Conservation (phyloP, 2,888 invertebrate genomes). For the Parasteatoda lunata region DNA sequence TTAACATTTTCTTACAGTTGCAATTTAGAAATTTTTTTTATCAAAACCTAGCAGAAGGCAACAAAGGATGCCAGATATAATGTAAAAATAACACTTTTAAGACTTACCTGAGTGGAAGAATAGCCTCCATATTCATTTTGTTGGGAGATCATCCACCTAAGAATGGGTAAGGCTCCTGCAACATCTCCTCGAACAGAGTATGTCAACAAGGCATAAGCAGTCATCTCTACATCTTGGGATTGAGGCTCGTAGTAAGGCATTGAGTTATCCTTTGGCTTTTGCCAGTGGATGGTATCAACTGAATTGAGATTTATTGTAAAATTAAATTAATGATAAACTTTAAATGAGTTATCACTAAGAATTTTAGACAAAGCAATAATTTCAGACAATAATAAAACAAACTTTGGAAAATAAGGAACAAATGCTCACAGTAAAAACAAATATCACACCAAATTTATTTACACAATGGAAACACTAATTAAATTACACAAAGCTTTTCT, state of each 20-base stretch:
- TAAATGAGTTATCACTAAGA: neutral
- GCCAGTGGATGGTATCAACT: slow-evolving; percentile 60
- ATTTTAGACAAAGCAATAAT: too few relatives aligned
- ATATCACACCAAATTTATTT: too few relatives aligned
- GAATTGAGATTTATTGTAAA: neutral
- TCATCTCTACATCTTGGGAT: slow-evolving; percentile 88
- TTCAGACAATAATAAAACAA: too few relatives aligned
- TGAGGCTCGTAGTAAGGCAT: slow-evolving; percentile 77
- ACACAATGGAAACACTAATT: too few relatives aligned
- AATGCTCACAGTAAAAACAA: too few relatives aligned
- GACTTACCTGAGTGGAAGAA: slow-evolving; percentile 80
- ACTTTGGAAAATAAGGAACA: too few relatives aligned
- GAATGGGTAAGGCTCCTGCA: slow-evolving; percentile 78
- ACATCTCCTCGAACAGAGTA: slow-evolving; percentile 78
- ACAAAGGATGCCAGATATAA: too few relatives aligned
- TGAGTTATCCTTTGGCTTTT: slow-evolving; percentile 20
- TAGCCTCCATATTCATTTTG: slow-evolving; percentile 83
- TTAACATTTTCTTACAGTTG: too few relatives aligned
- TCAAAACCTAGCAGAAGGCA: too few relatives aligned
- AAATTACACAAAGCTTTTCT: too few relatives aligned
- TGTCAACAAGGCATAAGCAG: slow-evolving; percentile 89
- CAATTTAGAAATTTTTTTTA: too few relatives aligned
- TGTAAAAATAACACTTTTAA: neutral
- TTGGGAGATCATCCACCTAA: slow-evolving; percentile 84
- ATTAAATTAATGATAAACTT: neutral